phyloP scores from a whole-genome alignment of 2,113 vertebrate genomes.

The Lycaon pictus region DNA sequence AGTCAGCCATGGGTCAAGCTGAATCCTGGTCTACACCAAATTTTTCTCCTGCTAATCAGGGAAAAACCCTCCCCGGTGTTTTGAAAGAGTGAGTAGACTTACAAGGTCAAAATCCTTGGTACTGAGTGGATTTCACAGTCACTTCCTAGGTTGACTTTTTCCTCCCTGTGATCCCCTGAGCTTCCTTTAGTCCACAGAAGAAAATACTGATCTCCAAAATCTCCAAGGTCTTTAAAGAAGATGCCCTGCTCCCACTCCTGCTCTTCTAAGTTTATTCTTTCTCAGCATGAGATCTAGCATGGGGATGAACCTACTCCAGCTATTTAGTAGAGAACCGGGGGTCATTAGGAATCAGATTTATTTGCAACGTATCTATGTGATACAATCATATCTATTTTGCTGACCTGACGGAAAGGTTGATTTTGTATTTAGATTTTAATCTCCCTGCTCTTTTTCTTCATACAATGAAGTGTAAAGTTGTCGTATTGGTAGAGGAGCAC shows the following conservation, averaged over 20 bases:
- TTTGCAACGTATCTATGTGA: neutral
- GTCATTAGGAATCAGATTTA: neutral
- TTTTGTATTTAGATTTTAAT: neutral
- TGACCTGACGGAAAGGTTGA: neutral
- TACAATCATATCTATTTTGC: neutral
- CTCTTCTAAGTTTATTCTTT: conserved; percentile 10
- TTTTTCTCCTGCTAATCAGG: neutral
- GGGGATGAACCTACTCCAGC: neutral
- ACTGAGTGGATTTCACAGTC: neutral
- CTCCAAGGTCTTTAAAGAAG: neutral
- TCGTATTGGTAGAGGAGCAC: neutral
- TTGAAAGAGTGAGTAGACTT: neutral
- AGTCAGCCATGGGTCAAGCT: neutral
- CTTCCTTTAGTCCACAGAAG: neutral
- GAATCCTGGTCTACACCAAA: neutral
- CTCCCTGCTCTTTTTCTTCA: neutral
- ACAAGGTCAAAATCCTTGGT: neutral
- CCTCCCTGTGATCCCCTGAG: neutral
- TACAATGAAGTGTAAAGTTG: neutral
- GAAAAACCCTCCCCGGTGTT: neutral
- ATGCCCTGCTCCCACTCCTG: neutral
- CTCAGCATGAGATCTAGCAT: neutral
- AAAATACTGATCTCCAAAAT: neutral
- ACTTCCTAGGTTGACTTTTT: neutral
- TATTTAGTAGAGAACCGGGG: neutral